These are phyloP conservation scores for Jaculus jaculus DNA, from an alignment of 2,113 vertebrate genomes.

Conservation along the genomic window DNA sequence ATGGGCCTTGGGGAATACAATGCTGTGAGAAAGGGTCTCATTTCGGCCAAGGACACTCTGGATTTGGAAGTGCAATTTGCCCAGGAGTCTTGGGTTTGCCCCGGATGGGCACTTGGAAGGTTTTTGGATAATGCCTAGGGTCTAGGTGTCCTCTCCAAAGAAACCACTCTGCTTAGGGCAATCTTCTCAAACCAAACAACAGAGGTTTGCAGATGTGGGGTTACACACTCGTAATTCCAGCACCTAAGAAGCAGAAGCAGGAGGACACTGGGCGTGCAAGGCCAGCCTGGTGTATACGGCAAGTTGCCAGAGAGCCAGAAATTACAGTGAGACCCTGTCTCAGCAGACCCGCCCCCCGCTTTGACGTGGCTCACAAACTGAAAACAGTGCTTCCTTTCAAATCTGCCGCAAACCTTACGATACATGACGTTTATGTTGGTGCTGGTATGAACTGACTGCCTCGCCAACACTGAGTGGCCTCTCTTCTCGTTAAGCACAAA, in stretches of 20 bases:
- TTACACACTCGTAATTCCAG: neutral
- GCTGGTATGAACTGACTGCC: neutral
- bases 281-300: neutral
- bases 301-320: neutral
- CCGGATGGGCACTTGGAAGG: neutral
- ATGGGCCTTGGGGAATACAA: neutral
- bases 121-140: neutral
- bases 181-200: neutral
- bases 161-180: neutral
- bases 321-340: neutral
- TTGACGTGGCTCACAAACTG: neutral
- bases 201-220: neutral
- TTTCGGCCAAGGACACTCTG: fast-evolving
- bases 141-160: neutral
- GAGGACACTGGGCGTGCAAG: neutral
- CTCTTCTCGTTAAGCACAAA: neutral
- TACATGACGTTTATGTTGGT: neutral
- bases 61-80: neutral
- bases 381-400: neutral
- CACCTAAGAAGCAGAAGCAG: neutral
- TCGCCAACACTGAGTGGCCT: neutral
- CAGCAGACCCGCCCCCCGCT: neutral
- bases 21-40: neutral
- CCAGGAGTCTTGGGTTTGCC: neutral
- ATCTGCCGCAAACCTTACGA: neutral